These are phyloP conservation scores for Drosophila nikananu DNA, from an alignment of 1,140 invertebrate species.

Conservation along the genomic window DNA sequence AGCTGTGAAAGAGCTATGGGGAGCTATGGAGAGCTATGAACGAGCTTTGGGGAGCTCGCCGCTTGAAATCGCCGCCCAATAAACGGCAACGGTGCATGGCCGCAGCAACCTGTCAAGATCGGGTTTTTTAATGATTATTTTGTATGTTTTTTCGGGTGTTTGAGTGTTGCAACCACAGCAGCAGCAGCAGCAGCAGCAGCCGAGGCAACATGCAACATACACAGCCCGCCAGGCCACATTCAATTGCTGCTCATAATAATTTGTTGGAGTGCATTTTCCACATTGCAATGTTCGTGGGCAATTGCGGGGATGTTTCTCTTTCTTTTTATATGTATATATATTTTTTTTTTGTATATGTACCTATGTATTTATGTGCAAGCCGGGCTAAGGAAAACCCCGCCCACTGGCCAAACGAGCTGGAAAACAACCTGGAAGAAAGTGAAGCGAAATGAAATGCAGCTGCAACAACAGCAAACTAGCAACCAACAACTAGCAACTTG, in stretches of 20 bases:
- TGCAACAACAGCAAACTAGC: slow-evolving; percentile 31
- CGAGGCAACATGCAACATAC: slow-evolving; percentile 14
- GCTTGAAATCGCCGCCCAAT: slow-evolving; percentile 41
- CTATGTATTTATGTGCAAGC: slow-evolving; percentile 18
- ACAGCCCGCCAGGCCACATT: slow-evolving; percentile 47
- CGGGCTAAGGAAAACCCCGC: slow-evolving; percentile 21
- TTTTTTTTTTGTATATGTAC: background rate
- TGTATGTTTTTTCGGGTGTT: slow-evolving; percentile 45
- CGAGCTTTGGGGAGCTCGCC: slow-evolving; percentile 6
- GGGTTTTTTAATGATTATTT: slow-evolving; percentile 46
- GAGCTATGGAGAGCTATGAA: background rate
- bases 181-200: slow-evolving; percentile 35
- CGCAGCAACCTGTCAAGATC: slow-evolving; percentile 64
- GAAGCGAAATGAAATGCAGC: slow-evolving; percentile 76
- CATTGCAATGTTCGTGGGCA: slow-evolving; percentile 65
- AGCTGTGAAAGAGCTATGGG: background rate
- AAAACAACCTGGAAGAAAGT: slow-evolving; percentile 70
- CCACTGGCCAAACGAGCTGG: slow-evolving; percentile 49
- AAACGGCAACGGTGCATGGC: slow-evolving; percentile 43
- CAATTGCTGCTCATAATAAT: slow-evolving; percentile 74
- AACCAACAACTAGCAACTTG: slow-evolving; percentile 12
- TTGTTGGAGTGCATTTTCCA: slow-evolving; percentile 79
- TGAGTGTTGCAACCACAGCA: slow-evolving; percentile 62
- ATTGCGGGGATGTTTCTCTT: slow-evolving; percentile 30
- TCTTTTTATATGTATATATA: background rate